Evolutionary conservation across 2,113 vertebrate genomes (phyloP), one percentile per base, ranked within the genome.

Genomic region (Collichthys lucidus): DNA sequence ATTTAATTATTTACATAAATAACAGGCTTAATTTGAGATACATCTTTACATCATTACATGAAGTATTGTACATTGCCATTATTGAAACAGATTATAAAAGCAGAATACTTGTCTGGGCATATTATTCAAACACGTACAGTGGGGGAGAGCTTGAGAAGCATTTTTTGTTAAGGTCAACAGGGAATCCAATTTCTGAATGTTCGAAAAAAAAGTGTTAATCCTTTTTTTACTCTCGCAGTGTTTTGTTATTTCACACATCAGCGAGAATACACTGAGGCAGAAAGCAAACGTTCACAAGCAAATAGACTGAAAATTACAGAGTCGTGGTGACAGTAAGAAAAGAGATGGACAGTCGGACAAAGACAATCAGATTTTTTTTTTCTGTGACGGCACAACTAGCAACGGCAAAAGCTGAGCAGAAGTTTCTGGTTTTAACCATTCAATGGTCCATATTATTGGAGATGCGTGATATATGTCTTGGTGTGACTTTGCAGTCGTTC

Each of bases 401-500:
- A 69, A 16, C 69, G 24, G 6, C 29, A 55, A 42, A 69, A 57
- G 57, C 67, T 42, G 7, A 74, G 55, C 42, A 22, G 16, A 24
- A 31, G 19, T 52, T 22, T 64, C 67, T 49, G n/a, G 15, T 24
- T 56, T 62, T 46, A 24, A 66, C 29, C 29, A 44, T 7, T 50
- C 3, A 56, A 9, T 35, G 26, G 31, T 7, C 2, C 17, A n/a
- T 71, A 66, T 50, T 35, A 40, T 24, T 61, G 14, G 7, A 69
- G 68, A 89, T 69, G 70, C 22, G 29, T 29, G 42, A 49, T 57
- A 29, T n/a, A 56, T 77, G 11, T 55, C 26, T 77, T 7, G 20
- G 55, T 81, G 82, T 53, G 75, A 31, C 55, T 29, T 35, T 69
- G 29, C 42, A 52, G 15, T 29, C 22, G 29, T 61, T 93, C 96